Conservation (phyloP, 2,888 invertebrate species). For the Crioceris asparagi region DNA sequence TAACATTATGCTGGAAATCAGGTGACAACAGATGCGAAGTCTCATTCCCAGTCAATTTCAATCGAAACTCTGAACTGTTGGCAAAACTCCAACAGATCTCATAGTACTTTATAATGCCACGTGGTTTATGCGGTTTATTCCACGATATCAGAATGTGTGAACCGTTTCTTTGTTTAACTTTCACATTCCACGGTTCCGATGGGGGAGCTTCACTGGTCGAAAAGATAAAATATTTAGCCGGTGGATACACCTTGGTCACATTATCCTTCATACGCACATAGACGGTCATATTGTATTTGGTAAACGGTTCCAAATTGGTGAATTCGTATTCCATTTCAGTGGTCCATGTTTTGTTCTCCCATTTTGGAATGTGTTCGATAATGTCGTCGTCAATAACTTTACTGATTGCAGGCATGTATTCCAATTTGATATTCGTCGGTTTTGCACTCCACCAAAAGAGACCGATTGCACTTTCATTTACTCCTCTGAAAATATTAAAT, state of each 20-base stretch:
- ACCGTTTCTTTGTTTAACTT: constrained; percentile 52
- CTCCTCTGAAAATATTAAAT: no score
- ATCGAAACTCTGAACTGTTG: constrained; percentile 42
- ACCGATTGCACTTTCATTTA: not conserved
- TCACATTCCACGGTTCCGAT: constrained; percentile 55
- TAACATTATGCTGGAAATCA: constrained; percentile 44
- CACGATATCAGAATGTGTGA: constrained; percentile 56
- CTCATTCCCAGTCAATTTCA: constrained; percentile 36
- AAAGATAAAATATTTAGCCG: constrained; percentile 50
- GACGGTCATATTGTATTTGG: constrained; percentile 70
- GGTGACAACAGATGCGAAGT: constrained; percentile 45
- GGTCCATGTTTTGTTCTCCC: constrained; percentile 55
- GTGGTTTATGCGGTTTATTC: constrained; percentile 53
- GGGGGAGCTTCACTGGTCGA: constrained; percentile 61
- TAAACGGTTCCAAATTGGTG: constrained; percentile 53
- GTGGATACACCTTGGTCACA: constrained; percentile 47
- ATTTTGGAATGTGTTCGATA: no score
- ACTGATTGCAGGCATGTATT: constrained; percentile 60
- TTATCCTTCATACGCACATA: constrained; percentile 55
- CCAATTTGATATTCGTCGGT: constrained; percentile 39
- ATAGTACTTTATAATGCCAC: constrained; percentile 54
- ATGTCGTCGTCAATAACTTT: constrained; percentile 34
- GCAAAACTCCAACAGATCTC: constrained; percentile 55
- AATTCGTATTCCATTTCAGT: constrained; percentile 51
- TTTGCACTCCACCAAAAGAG: constrained; percentile 1